Evolutionary conservation across 2,888 invertebrate species (phyloP), one percentile per base, ranked within the genome.

Genomic region (Trachelus tabidus): DNA sequence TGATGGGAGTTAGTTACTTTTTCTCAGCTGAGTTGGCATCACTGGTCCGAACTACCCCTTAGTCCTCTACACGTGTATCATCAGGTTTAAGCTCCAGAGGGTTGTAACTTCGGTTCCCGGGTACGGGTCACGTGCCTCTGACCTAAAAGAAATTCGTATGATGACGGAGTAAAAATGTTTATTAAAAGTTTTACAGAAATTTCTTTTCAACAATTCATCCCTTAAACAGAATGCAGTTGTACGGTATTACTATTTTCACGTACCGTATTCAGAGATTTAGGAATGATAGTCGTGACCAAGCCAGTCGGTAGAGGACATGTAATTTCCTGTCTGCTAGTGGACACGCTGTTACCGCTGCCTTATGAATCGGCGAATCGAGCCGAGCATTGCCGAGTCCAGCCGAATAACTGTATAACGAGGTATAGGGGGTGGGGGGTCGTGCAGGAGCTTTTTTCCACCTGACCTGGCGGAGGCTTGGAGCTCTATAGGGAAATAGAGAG

Each of bases 281-380:
- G 23, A 23, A 23, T 56, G 23, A 56, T 56, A 23, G 56, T 56
- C 56, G 56, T 9, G 56, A 23, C 23, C 23, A 56, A 23, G 56
- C 23, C 56, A 56, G 56, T 56, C 56, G 23, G 56, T 23, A 56
- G 56, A 15, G 89, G 89, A 89, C 87, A 88, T 89, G 90, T 89
- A 90, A 90, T 90, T 90, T 90, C 90, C 90, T 90, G 89, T 81
- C 85, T 82, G 86, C 85, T 87, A 87, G 86, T 87, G 87, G 84
- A 84, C 84, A 80, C 83, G 84, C 82, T 77, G 12, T 12, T n/a
- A 33, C 33, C 33, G 73, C 12, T 68, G 30, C n/a, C 30, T 68
- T 34, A 73, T 40, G 34, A 40, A 76, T 75, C 56, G 37, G 69
- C 75, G 34, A 69, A 75, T 40, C 73, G 69, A 75, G 79, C 75